Conservation (phyloP, 2,113 vertebrate genomes). For the Pardalotus punctatus region DNA sequence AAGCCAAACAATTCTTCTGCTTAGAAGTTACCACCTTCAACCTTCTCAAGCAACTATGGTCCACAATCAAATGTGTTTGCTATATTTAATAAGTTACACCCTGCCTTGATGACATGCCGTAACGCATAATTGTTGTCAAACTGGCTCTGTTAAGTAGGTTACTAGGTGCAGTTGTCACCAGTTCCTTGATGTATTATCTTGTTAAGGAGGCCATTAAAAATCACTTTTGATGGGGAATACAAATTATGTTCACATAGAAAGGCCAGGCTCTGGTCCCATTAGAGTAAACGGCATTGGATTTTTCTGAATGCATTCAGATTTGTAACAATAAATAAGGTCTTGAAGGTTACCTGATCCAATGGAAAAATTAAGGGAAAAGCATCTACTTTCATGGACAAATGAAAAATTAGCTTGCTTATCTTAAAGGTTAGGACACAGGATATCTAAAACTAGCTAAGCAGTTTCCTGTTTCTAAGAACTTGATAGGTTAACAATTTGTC, state of each 20-base stretch:
- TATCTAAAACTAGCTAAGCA: background rate
- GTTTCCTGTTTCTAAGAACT: background rate
- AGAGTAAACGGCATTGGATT: background rate
- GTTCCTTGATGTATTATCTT: slow-evolving; percentile 20
- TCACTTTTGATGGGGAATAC: background rate
- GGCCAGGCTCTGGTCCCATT: background rate
- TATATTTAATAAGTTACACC: slow-evolving; percentile 31
- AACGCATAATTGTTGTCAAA: slow-evolving; percentile 15
- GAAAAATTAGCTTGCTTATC: background rate
- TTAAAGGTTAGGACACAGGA: background rate
- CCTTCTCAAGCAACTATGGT: background rate
- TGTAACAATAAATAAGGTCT: background rate
- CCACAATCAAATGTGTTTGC: background rate
- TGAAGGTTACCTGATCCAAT: background rate
- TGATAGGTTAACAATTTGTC: background rate
- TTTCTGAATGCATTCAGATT: background rate
- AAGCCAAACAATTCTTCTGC: background rate
- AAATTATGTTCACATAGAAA: background rate
- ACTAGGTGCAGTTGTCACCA: background rate
- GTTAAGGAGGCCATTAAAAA: slow-evolving; percentile 17
- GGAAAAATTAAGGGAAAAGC: background rate
- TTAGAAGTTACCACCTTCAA: background rate
- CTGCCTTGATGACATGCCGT: slow-evolving; percentile 10
- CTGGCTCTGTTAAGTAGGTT: slow-evolving; percentile 48
- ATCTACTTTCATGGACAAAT: background rate